Conservation (phyloP, 2,797 vertebrate species). For the Pogonophryne albipinna region DNA sequence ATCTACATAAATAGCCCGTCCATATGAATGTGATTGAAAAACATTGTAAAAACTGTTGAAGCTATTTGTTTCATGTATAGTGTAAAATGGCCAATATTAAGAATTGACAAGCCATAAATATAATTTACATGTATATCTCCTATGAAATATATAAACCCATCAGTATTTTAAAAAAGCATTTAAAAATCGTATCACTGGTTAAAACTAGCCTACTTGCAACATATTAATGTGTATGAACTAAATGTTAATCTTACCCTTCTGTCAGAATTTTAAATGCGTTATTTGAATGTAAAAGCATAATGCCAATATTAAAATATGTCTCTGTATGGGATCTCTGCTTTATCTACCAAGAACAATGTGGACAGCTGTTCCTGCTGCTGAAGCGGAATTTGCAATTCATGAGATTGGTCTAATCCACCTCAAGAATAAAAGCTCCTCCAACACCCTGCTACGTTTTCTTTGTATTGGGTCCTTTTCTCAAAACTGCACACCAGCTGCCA, state of each 20-base stretch:
- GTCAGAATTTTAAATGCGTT: neutral
- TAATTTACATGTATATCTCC: neutral
- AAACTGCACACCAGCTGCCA: conserved; percentile 34
- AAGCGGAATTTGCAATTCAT: conserved; percentile 67
- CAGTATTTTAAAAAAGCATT: too few species aligned
- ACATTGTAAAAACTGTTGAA: neutral
- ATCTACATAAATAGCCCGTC: neutral
- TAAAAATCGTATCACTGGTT: neutral
- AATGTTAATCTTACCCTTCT: neutral
- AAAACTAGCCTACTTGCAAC: neutral
- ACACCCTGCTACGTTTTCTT: conserved; percentile 33
- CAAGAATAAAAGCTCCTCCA: conserved; percentile 45
- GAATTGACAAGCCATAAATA: neutral
- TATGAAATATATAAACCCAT: neutral
- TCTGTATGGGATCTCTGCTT: neutral
- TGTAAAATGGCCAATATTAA: neutral
- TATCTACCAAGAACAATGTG: conserved; percentile 28
- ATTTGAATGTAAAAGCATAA: neutral
- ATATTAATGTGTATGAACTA: neutral
- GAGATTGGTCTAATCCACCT: conserved; percentile 43
- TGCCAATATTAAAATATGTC: neutral
- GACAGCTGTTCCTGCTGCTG: conserved; percentile 53
- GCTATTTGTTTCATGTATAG: too few species aligned
- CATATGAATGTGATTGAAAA: neutral
- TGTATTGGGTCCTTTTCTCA: conserved; percentile 9